phyloP scores from a whole-genome alignment of 2,113 vertebrate genomes.

The Cyphomyrus discorhynchus region DNA sequence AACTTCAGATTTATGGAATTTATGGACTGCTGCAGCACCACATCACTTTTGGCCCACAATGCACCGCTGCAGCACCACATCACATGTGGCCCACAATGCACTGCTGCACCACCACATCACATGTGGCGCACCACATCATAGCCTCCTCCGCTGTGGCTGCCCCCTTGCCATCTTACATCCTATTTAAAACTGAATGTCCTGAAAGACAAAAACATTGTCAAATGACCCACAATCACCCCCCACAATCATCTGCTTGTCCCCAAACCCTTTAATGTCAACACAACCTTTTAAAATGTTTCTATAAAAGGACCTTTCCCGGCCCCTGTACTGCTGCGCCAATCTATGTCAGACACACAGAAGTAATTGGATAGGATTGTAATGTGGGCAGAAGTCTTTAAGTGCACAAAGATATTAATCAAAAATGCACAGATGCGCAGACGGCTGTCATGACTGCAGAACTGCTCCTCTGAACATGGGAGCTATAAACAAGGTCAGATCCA shows the following conservation, averaged over 20 bases:
- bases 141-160: background rate
- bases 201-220: background rate
- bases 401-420: background rate
- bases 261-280: background rate
- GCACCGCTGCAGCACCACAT: background rate
- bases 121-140: background rate
- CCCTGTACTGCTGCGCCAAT: background rate
- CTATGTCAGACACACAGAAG: background rate
- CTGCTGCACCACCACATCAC: background rate
- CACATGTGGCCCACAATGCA: too few species aligned
- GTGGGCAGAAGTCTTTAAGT: background rate
- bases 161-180: background rate
- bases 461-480: background rate
- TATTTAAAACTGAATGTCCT: background rate
- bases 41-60: background rate
- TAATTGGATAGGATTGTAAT: background rate
- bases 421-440: background rate
- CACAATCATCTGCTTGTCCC: background rate
- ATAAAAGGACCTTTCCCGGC: background rate
- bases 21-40: background rate
- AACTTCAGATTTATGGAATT: background rate
- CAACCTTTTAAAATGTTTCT: background rate
- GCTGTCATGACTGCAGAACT: background rate
- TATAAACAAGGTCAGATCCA: background rate
- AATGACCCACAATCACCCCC: background rate